These are phyloP conservation scores for Pluvialis apricaria DNA, from an alignment of 2,113 vertebrate genomes.

Conservation along the genomic window DNA sequence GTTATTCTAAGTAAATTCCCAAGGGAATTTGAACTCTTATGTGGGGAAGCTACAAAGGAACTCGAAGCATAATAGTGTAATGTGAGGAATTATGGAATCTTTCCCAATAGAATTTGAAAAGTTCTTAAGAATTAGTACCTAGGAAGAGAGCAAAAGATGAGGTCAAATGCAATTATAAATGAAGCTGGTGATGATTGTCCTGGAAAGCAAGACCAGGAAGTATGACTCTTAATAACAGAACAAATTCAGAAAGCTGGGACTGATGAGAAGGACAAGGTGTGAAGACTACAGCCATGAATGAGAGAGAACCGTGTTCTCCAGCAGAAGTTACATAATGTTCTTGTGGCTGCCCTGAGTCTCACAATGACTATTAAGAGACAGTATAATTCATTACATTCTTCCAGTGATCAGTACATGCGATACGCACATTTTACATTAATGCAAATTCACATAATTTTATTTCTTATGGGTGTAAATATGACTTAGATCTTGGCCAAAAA, in stretches of 20 bases:
- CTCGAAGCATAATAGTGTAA: not conserved
- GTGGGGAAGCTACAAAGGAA: not conserved
- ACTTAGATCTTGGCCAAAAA: not conserved
- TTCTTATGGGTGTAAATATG: not conserved
- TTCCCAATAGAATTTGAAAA: not conserved
- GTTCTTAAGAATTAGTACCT: not conserved
- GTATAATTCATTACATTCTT: not conserved
- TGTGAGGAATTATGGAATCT: not conserved
- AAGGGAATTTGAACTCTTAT: not conserved
- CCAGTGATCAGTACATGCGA: not conserved
- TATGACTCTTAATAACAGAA: not conserved
- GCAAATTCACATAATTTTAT: not conserved
- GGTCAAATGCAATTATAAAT: not conserved
- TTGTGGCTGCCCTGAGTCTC: not conserved
- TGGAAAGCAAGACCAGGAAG: not conserved
- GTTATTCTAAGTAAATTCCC: not conserved
- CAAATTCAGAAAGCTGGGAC: not conserved
- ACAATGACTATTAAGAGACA: not conserved
- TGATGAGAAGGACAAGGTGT: not conserved
- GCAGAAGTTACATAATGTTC: not conserved
- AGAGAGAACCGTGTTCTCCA: not conserved
- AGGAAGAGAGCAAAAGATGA: not conserved
- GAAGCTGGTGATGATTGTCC: not conserved
- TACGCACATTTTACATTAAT: not conserved
- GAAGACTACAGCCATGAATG: not conserved